Evolutionary conservation across 2,888 invertebrate species (phyloP), one percentile per base, ranked within the genome.

Genomic region (Caradrina clavipalpis): DNA sequence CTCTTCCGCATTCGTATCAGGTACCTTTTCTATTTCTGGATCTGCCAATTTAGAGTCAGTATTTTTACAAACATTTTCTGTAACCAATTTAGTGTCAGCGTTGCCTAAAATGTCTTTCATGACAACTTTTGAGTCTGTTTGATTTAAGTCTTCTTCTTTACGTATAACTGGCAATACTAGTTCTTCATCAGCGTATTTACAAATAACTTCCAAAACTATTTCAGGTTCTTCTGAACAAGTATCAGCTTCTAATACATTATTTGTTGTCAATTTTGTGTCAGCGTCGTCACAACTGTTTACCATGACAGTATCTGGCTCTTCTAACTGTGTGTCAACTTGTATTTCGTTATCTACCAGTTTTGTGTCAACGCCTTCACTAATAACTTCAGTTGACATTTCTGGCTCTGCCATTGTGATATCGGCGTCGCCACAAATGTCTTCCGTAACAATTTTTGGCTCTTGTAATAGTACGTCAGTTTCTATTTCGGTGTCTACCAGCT

Each of bases 121-220:
- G 10, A 11, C 47, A 39, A 39, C 6, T 54, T 42, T n/a, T 8
- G 22, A 13, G 22, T 50, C 49, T 26, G 47, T 42, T 21, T 22
- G 13, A 22, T 42, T 57, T 8, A 11, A 13, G n/a, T 65, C n/a
- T 0, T 0, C 13, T 55, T 31, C 7, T 49, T 55, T 54, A 49
- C 39, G 17, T 35, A 17, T 63, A 21, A 31, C 15, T 22, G 72
- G 69, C 19, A 70, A 17, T 45, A 63, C 13, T 22, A 72, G 17
- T 56, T 72, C 50, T 35, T 64, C 49, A 64, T 70, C 49, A 19
- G 70, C 73, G 13, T 64, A 64, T 56, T 49, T 45, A 35, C 70
- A 70, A 70, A 64, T 19, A 15, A 64, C 64, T 70, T 70, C 70
- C 49, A 70, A n/a, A 5, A 73, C 66, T 57, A 66, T 39, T 73